Conservation (phyloP, 2,797 vertebrate genomes). For the Micromesistius poutassou region DNA sequence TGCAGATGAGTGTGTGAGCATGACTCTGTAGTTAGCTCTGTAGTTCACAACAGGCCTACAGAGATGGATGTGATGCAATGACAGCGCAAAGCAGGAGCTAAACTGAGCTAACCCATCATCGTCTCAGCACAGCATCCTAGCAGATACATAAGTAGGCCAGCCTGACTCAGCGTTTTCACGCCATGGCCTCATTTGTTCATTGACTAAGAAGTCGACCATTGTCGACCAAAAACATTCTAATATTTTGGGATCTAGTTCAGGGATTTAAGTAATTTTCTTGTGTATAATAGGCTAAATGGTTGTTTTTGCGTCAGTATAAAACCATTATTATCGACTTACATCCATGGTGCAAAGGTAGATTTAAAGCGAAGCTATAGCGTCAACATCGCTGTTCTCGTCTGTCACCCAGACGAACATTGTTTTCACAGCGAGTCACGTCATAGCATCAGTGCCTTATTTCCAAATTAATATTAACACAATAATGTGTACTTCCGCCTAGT, state of each 20-base stretch:
- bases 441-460: too few species aligned
- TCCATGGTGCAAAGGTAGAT: background rate
- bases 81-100: background rate
- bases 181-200: background rate
- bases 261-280: background rate
- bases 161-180: slow-evolving; percentile 32
- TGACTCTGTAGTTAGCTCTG: background rate
- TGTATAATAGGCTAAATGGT: background rate
- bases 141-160: slow-evolving; percentile 40
- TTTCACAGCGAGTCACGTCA: too few species aligned
- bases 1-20: background rate
- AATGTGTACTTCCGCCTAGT: background rate
- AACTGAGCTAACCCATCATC: slow-evolving; percentile 9
- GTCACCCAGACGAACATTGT: too few species aligned
- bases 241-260: background rate
- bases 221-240: background rate
- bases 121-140: slow-evolving; percentile 7
- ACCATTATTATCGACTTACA: background rate
- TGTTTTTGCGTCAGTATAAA: background rate
- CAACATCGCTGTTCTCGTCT: too few species aligned
- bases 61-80: background rate
- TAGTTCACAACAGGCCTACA: background rate
- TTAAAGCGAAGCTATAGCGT: too few species aligned
- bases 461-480: too few species aligned
- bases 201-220: background rate